Evolutionary conservation across 1,140 invertebrate genomes (phyloP).

Genomic region (Conus betulinus): DNA sequence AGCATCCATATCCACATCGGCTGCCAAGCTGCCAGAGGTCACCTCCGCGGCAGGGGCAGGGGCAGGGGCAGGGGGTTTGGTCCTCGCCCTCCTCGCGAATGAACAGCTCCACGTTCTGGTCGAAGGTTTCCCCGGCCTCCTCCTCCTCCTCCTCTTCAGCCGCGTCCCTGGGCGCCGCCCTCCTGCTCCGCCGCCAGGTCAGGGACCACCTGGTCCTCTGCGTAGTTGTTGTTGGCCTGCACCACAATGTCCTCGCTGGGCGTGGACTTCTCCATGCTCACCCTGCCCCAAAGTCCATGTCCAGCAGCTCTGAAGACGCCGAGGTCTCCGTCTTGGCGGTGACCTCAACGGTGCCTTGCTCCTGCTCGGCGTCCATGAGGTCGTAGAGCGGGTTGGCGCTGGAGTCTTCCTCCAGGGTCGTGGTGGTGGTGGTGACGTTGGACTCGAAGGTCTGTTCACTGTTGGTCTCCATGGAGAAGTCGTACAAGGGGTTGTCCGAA

Average conservation of each 20-base stretch:
- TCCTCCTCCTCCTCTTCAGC: constrained; percentile 25
- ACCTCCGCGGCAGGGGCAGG: constrained; percentile 1
- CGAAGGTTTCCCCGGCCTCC: neutral
- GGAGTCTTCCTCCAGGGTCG: neutral
- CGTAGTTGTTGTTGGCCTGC: constrained; percentile 14
- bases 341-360: neutral
- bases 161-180: neutral
- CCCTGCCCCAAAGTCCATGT: constrained; percentile 41
- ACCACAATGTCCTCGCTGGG: constrained; percentile 28
- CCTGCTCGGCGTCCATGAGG: constrained; percentile 38
- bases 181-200: constrained; percentile 25
- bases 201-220: constrained; percentile 27
- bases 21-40: neutral
- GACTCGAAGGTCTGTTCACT: constrained; percentile 33
- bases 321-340: constrained; percentile 27
- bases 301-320: constrained; percentile 33
- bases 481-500: constrained; percentile 37
- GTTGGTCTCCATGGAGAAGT: constrained; percentile 36
- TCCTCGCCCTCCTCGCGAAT: constrained; percentile 27
- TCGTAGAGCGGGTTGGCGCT: constrained; percentile 44
- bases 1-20: neutral
- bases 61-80: neutral
- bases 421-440: constrained; percentile 17
- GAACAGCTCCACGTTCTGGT: constrained; percentile 32
- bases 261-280: constrained; percentile 29